phyloP scores from a whole-genome alignment of 2,797 vertebrate genomes.

The Pseudotriccus pelzelni region DNA sequence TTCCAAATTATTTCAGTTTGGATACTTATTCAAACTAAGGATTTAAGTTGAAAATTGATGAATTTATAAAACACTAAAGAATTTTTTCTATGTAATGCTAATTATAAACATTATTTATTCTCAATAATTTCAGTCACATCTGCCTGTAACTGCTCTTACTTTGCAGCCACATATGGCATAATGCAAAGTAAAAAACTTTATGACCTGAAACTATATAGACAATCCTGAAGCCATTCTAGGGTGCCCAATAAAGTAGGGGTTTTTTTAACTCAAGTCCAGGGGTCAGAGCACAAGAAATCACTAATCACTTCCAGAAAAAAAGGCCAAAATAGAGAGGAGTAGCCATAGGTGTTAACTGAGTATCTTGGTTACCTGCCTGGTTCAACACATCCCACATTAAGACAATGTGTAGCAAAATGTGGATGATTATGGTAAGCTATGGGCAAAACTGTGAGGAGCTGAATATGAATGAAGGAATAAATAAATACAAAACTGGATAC shows the following conservation, averaged over 20 bases:
- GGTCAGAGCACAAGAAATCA: neutral
- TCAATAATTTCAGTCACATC: neutral
- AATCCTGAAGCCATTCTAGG: neutral
- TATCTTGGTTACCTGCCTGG: neutral
- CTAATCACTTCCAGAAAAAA: neutral
- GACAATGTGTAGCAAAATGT: neutral
- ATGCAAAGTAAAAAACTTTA: neutral
- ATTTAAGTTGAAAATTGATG: neutral
- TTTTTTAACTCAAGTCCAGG: neutral
- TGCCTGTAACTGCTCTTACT: neutral
- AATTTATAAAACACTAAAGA: neutral
- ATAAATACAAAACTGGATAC: neutral
- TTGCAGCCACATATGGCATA: neutral
- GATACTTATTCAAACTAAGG: neutral
- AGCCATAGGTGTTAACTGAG: neutral
- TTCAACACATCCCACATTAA: neutral
- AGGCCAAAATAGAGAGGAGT: neutral
- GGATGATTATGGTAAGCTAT: neutral
- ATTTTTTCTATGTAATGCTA: neutral
- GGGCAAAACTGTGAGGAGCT: neutral
- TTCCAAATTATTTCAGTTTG: neutral
- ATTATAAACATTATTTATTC: neutral
- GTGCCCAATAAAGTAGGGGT: rapidly evolving
- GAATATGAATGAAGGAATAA: neutral
- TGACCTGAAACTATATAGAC: neutral